These are phyloP conservation scores for Muscicapa comitata DNA, from an alignment of 2,797 vertebrate genomes.

Conservation along the genomic window DNA sequence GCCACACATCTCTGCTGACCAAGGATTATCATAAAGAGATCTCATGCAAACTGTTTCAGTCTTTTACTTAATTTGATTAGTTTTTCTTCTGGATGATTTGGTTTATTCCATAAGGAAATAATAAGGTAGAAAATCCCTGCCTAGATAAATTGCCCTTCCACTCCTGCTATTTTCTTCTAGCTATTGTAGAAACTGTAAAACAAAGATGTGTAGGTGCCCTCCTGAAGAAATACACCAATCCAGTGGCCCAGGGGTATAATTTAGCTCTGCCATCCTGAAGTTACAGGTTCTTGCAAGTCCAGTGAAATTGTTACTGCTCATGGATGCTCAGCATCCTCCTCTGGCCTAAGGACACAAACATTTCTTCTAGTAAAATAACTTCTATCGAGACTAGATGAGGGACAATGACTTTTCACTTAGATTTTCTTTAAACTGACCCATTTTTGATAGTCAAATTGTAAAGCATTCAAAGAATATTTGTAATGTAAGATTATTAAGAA, in stretches of 20 bases:
- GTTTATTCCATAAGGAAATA: not conserved
- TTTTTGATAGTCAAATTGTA: not conserved
- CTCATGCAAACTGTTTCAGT: not conserved
- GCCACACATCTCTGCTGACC: not conserved
- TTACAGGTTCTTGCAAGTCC: not conserved
- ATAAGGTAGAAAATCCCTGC: not conserved
- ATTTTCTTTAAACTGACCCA: not conserved
- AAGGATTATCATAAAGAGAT: not conserved
- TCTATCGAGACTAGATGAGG: not conserved
- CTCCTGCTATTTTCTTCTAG: not conserved
- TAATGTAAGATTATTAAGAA: not conserved
- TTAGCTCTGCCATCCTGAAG: not conserved
- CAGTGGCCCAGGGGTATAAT: not conserved
- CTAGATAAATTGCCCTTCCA: not conserved
- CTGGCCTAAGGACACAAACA: not conserved
- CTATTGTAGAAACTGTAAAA: not conserved
- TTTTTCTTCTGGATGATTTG: not conserved
- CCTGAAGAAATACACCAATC: not conserved
- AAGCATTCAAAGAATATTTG: not conserved
- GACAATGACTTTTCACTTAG: not conserved
- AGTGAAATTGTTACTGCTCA: not conserved
- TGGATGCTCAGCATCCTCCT: not conserved
- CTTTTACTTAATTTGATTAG: not conserved
- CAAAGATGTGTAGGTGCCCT: not conserved
- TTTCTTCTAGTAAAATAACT: not conserved